Conservation (phyloP, 2,888 invertebrate species). For the Melanchra persicariae region DNA sequence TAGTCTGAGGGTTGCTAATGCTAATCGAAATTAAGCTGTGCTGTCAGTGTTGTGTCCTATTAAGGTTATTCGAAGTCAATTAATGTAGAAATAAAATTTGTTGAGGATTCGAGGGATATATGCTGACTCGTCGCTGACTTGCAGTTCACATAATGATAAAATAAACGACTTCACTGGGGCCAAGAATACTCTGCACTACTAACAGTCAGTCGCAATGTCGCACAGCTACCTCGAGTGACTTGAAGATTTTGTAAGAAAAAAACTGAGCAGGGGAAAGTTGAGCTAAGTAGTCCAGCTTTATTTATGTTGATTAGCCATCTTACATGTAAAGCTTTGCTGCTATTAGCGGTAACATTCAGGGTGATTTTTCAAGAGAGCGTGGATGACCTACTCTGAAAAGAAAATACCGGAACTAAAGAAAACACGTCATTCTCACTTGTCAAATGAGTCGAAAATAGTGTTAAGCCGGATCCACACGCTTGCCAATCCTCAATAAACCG, state of each 20-base stretch:
- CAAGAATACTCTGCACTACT: background rate
- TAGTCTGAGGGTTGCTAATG: background rate
- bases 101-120: background rate
- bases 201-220: too few species aligned
- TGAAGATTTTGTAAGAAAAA: background rate
- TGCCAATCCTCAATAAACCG: too few species aligned
- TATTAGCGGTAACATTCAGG: background rate
- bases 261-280: background rate
- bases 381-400: too few species aligned
- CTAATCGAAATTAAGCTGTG: background rate
- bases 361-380: background rate
- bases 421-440: too few species aligned
- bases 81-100: background rate
- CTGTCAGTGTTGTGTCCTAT: background rate
- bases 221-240: too few species aligned
- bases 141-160: background rate
- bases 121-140: background rate
- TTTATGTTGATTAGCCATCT: background rate
- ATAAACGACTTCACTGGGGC: too few species aligned
- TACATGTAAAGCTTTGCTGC: too few species aligned
- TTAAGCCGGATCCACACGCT: too few species aligned
- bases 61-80: background rate
- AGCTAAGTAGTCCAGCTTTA: background rate
- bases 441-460: too few species aligned
- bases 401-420: too few species aligned